phyloP scores from a whole-genome alignment of 2,113 vertebrate species.

The Sinocyclocheilus anshuiensis region DNA sequence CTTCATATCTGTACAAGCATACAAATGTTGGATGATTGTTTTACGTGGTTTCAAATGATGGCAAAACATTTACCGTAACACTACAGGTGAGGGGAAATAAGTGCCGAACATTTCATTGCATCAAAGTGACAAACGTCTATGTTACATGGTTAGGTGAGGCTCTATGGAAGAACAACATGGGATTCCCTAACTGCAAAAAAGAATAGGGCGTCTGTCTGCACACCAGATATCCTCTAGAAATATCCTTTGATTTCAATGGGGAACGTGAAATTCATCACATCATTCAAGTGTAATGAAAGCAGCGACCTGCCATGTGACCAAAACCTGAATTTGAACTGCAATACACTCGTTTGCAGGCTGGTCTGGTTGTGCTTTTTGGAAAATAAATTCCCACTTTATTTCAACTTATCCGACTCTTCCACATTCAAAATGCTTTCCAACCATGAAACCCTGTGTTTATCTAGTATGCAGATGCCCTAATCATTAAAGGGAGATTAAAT shows the following conservation, averaged over 20 bases:
- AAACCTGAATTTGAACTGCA: background rate
- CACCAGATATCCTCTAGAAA: background rate
- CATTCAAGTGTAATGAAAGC: background rate
- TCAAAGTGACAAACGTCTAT: background rate
- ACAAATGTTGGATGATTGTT: slow-evolving; percentile 58
- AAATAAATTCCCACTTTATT: background rate
- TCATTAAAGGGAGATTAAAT: background rate
- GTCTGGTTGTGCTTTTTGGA: background rate
- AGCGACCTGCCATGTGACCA: background rate
- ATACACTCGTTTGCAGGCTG: background rate
- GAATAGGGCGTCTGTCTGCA: background rate
- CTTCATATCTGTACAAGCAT: slow-evolving; percentile 69
- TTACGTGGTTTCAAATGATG: slow-evolving; percentile 61
- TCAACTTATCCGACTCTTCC: background rate
- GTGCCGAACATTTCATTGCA: slow-evolving; percentile 71
- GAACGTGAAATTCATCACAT: background rate
- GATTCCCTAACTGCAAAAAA: background rate
- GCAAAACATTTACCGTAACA: slow-evolving; percentile 67
- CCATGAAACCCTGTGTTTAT: background rate
- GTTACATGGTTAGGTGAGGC: slow-evolving; percentile 8
- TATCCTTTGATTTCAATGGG: background rate
- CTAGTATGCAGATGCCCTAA: background rate
- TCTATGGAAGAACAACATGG: slow-evolving; percentile 10
- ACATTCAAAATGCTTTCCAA: background rate
- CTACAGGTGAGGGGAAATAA: slow-evolving; percentile 72